Percentiles rank a stretch among this genome's conserved stretches.
Evolutionary conservation across 2,797 vertebrate species (phyloP).

Genomic region (Garrulus glandarius): DNA sequence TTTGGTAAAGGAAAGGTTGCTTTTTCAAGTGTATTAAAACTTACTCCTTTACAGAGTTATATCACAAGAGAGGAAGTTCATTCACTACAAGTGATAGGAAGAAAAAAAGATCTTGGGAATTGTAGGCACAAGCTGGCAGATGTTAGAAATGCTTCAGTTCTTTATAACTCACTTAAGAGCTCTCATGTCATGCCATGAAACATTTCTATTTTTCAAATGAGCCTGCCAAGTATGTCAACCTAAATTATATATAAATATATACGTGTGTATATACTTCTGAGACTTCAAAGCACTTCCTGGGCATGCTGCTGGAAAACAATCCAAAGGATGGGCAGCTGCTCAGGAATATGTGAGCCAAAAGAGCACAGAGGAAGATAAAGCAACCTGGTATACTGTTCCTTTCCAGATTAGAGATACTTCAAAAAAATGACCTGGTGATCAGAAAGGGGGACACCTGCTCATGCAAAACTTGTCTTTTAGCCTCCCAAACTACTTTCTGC

Average conservation of each 20-base stretch:
- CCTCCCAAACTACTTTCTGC: background rate
- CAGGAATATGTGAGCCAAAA: background rate
- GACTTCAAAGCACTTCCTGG: slow-evolving; percentile 74
- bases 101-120: slow-evolving; percentile 13
- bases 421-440: background rate
- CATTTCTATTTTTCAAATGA: slow-evolving; percentile 51
- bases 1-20: background rate
- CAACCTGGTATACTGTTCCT: background rate
- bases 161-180: slow-evolving; percentile 65
- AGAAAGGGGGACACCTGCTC: background rate
- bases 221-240: slow-evolving; percentile 70
- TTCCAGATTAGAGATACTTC: background rate
- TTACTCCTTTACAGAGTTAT: background rate
- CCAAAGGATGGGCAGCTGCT: slow-evolving; percentile 42
- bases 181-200: slow-evolving; percentile 71
- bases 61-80: slow-evolving; percentile 49
- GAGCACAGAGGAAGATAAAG: background rate
- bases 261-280: slow-evolving; percentile 20
- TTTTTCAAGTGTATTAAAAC: background rate
- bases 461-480: background rate
- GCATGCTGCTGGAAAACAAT: slow-evolving; percentile 62
- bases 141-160: slow-evolving; percentile 64
- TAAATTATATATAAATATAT: slow-evolving; percentile 57
- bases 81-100: background rate
- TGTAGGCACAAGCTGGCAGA: slow-evolving; percentile 60